A percentile compares a stretch with the other conserved stretches of the same genome.
Evolutionary conservation across 2,888 invertebrate species (phyloP).

Genomic region (Latrodectus elegans): DNA sequence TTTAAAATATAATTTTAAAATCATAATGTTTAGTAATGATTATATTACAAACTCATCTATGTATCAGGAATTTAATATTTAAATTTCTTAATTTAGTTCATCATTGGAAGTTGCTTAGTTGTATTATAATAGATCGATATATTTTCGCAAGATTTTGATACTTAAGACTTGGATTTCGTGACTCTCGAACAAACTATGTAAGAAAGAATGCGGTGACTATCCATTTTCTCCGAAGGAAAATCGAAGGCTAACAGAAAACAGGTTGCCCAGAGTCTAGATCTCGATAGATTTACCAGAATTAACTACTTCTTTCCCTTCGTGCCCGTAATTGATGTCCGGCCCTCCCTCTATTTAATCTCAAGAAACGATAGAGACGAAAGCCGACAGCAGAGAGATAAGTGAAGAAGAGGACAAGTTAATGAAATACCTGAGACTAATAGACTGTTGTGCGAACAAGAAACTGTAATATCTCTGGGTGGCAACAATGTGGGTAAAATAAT

Average conservation of each 20-base stretch:
- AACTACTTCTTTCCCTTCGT: neutral
- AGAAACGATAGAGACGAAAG: constrained; percentile 13
- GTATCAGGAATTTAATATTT: too few species aligned
- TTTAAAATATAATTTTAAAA: too few species aligned
- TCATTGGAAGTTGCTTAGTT: too few species aligned
- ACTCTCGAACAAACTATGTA: constrained; percentile 10
- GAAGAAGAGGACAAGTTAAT: constrained; percentile 35
- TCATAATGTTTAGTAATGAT: too few species aligned
- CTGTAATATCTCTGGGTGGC: constrained; percentile 30
- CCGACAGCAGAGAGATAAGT: constrained; percentile 12
- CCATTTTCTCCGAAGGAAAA: constrained; percentile 23
- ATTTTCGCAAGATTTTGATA: too few species aligned
- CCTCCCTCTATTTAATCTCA: constrained; percentile 4
- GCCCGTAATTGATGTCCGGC: constrained; percentile 39
- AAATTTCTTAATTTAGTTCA: too few species aligned
- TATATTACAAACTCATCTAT: too few species aligned
- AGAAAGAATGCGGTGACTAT: constrained; percentile 15
- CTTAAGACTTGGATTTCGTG: too few species aligned
- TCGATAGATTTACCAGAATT: constrained; percentile 38
- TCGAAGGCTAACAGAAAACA: constrained; percentile 28
- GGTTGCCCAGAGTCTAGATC: constrained; percentile 20
- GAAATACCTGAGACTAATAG: constrained; percentile 67
- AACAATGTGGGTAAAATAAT: constrained; percentile 47
- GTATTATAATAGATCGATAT: too few species aligned
- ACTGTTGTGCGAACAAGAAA: neutral